A percentile compares a stretch with the other conserved stretches of the same genome.
Conservation (phyloP, 2,113 vertebrate genomes). For the Indri indri region DNA sequence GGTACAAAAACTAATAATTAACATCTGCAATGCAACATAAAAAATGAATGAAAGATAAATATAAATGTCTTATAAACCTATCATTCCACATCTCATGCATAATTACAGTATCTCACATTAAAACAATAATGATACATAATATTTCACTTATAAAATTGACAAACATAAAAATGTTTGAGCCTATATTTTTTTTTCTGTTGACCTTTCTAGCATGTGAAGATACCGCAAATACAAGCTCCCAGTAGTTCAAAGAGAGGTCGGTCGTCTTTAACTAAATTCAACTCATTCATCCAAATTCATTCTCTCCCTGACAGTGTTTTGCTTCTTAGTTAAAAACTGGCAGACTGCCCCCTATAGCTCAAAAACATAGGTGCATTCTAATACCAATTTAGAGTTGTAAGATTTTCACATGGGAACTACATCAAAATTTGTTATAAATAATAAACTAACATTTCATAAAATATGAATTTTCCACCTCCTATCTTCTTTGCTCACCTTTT, state of each 20-base stretch:
- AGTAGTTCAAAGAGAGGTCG: neutral
- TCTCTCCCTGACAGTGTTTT: neutral
- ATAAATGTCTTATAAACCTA: neutral
- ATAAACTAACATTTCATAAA: neutral
- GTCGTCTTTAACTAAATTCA: neutral
- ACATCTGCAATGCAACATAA: neutral
- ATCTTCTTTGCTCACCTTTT: neutral
- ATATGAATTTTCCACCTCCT: neutral
- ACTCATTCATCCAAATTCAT: neutral
- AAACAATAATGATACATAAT: neutral
- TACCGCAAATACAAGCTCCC: neutral
- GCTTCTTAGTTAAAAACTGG: neutral
- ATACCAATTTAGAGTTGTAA: neutral
- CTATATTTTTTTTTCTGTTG: neutral
- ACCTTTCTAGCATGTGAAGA: neutral
- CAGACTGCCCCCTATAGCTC: neutral
- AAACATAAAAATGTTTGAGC: neutral
- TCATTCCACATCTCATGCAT: neutral
- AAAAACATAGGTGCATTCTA: neutral
- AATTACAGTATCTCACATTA: neutral
- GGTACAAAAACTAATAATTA: neutral
- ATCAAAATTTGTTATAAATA: neutral
- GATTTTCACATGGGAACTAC: neutral
- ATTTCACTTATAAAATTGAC: neutral
- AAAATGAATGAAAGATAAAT: constrained; percentile 10